Evolutionary conservation across 2,113 vertebrate genomes (phyloP).

Genomic region (Coryphaenoides rupestris): DNA sequence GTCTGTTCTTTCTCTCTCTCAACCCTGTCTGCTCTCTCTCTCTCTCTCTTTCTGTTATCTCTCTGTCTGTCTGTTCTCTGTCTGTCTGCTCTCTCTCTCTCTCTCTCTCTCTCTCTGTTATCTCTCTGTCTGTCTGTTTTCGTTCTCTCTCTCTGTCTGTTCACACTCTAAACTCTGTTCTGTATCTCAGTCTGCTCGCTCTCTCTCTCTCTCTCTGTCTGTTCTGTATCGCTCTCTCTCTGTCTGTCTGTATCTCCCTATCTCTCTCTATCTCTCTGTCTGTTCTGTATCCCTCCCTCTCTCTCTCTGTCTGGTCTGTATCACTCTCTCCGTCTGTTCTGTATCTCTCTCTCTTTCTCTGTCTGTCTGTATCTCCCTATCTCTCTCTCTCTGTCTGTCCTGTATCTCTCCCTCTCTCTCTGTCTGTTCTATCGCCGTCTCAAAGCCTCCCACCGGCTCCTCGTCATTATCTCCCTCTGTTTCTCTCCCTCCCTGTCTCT

Average conservation of each 20-base stretch:
- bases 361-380: constrained; percentile 18
- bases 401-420: constrained; percentile 40
- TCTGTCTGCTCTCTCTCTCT: constrained; percentile 26
- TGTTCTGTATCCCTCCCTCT: constrained; percentile 13
- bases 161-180: not conserved
- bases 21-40: not conserved
- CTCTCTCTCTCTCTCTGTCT: constrained; percentile 27
- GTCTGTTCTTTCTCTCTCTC: not conserved
- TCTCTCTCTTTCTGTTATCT: constrained; percentile 28
- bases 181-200: constrained; percentile 31
- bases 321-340: constrained; percentile 39
- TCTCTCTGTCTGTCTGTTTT: too few relatives aligned
- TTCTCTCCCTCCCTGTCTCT: constrained; percentile 32
- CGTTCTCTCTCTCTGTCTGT: not conserved
- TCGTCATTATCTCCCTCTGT: constrained; percentile 57
- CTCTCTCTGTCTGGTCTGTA: constrained; percentile 40
- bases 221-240: too few relatives aligned
- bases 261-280: not conserved
- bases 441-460: constrained; percentile 60
- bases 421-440: constrained; percentile 51
- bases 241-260: too few relatives aligned
- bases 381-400: not conserved
- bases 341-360: constrained; percentile 17
- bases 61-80: not conserved
- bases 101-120: constrained; percentile 26